Base-by-base conservation (phyloP, 2,113 vertebrate species). In the Urocolius indicus region DNA sequence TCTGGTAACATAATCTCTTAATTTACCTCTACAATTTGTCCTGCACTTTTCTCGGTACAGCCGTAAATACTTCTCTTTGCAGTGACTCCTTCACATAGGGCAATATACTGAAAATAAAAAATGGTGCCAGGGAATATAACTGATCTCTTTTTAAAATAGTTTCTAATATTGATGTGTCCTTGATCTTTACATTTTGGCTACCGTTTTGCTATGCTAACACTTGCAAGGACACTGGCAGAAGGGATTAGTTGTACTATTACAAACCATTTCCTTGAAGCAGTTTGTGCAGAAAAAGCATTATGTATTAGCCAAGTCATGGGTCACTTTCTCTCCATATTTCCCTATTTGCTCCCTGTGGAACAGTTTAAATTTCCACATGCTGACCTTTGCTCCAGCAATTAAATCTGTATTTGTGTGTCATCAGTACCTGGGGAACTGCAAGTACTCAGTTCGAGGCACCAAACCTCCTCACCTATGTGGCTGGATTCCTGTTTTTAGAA, bases 171-270 rank as follows among this genome's bases (percentile, higher is more conserved):
- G 58, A 59, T 55, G 38, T 86, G 77, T 80, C 76, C 51, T 84
- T 90, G 55, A 67, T 89, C 79, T 91, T 93, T 79, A 63, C 1
- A 2, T 84, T 65, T 84, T 96, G 48, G 51, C 76, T 94, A 74
- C 63, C 1, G 1, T 82, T 83, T 82, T 68, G 59, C 86, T 95
- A 29, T 52, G 58, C 67, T 72, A 80, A 73, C 57, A 51, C 67
- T 92, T 87, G 65, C 77, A 94, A 74, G 61, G 76, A 81, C 89
- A 36, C 41, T 78, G 59, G 80, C 58, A 94, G 71, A 13, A 74
- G 89, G 82, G 61, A 92, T 88, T 86, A 91, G 61, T 68, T 93
- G 87, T 95, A 74, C 82, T 51, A 13, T 90, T 71, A 57, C 57
- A 90, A 88, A 87, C 22, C 6, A 32, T 93, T 95, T 94, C 66